Evolutionary conservation across 2,797 vertebrate species (phyloP), one percentile per base, ranked within the genome.

Genomic region (Megalops cyprinoides): DNA sequence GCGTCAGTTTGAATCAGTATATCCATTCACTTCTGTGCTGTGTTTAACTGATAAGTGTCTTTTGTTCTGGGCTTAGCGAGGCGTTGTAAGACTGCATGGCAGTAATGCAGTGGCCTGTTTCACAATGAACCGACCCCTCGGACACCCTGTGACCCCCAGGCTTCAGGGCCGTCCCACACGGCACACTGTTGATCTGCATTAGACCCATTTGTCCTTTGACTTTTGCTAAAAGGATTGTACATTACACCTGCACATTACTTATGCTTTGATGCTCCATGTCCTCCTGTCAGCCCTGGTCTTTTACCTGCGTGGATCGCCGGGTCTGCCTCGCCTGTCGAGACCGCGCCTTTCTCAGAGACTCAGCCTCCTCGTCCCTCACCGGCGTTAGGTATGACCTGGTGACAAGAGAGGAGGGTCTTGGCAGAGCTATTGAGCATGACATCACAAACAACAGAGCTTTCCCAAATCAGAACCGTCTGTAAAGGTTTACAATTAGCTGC

Each of bases 321-420:
- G 97, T 98, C 90, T 98, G 97, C 69, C 97, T 91, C 76, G 97
- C 97, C 82, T 98, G 97, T 82, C 97, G 93, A 77, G 97, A 99
- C 48, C 95, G 96, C 0, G 97, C 97, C 90, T 96, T 98, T 87
- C 97, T 95, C 90, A 97, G 94, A 4, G 97, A 99, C 78, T 98
- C 97, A 0, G 97, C 96, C 79, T 98, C 97, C 80, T 99, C 97
- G 87, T 99, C 97, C 62, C 96, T 91, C 69, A 96, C 96, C 0
- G 97, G 97, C 23, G 95, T 93, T 90, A 97, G 90, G 87, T 95
- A 93, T 0, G 79, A 82, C 83, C 94, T 94, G 85, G 42, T 25
- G 48, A 51, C 23, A 20, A 79, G 58, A 71, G 23, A 51, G 9
- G 78, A 20, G 34, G 62, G 39, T 60, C 69, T 25, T 48, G 56